Evolutionary conservation across 1,140 invertebrate genomes (phyloP), one percentile per base, ranked within the genome.

Genomic region (Dreissena polymorpha): DNA sequence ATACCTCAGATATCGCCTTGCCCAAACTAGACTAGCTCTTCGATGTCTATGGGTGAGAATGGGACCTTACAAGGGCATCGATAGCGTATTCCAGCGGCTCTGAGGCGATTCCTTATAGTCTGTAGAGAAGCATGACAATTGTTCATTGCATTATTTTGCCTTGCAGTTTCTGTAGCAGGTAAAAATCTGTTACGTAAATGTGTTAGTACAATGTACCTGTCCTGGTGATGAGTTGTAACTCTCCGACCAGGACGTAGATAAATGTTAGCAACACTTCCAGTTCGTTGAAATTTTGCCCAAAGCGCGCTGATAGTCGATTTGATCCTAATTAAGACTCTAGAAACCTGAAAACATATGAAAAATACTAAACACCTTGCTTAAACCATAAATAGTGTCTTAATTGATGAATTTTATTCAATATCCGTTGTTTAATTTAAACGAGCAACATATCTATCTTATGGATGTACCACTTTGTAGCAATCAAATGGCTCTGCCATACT

Each of bases 21-120:
- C 68, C 72, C 55, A 72, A 10, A n/a, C 57, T 18, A 84, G 39
- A 16, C 74, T 55, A 65, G 16, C 57, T 53, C 18, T 8, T 49
- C 74, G 67, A 51, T 84, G 74, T 64, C 74, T 77, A n/a, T 18
- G 23, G 12, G 29, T 77, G 13, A 73, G 27, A 7, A 75, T 51
- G 50, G 49, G 25, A 72, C 70, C 8, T 53, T 72, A 14, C 50
- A 7, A n/a, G 27, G 70, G 13, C 70, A 27, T 50, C 70, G 18
- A 39, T 1, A 68, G 18, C 67, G 39, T 60, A 6, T n/a, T 60
- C 57, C 21, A 60, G 57, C 57, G 57, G 39, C 73, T 23, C 57
- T 63, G 60, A 77, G 75, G 39, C 75, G 75, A 67, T 77, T 77
- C 10, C 64, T 60, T 7, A 75, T 16, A 29, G 75, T 77, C 64